Percentiles rank a stretch among this genome's conserved stretches.
Conservation (phyloP, 2,113 vertebrate species). For the Brachyhypopomus occidentalis region DNA sequence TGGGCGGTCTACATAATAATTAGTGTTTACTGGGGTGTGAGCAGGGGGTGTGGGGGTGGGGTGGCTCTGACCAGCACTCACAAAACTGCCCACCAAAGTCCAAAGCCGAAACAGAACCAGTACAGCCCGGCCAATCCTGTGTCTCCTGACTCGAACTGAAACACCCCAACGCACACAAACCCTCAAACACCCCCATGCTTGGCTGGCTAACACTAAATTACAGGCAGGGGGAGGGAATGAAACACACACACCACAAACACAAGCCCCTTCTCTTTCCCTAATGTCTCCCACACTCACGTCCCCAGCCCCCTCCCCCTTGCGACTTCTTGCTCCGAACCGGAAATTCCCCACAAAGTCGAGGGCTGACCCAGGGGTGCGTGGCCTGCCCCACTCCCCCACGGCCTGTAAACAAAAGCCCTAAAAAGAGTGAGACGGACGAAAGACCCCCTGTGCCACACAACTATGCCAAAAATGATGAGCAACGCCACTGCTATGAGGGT, state of each 20-base stretch:
- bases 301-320: conserved; percentile 16
- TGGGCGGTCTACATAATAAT: background rate
- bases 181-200: background rate
- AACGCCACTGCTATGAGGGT: conserved; percentile 41
- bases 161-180: conserved; percentile 22
- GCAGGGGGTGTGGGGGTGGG: background rate
- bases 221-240: conserved; percentile 8
- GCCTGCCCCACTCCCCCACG: conserved; percentile 9
- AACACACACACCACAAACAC: background rate
- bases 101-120: background rate
- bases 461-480: conserved; percentile 48
- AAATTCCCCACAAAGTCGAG: conserved; percentile 53
- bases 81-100: background rate
- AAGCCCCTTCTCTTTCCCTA: background rate
- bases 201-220: background rate
- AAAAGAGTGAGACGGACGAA: conserved; percentile 38
- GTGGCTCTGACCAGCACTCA: conserved; percentile 2
- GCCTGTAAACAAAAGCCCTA: conserved; percentile 46
- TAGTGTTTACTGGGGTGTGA: background rate
- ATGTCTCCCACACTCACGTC: conserved; percentile 24
- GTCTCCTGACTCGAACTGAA: conserved; percentile 19
- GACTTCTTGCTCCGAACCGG: conserved; percentile 37
- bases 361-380: conserved; percentile 42
- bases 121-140: background rate
- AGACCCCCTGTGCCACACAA: conserved; percentile 28